A percentile compares a stretch with the other conserved stretches of the same genome.
Conservation (phyloP, 2,888 invertebrate genomes). For the Ligdia adustata region DNA sequence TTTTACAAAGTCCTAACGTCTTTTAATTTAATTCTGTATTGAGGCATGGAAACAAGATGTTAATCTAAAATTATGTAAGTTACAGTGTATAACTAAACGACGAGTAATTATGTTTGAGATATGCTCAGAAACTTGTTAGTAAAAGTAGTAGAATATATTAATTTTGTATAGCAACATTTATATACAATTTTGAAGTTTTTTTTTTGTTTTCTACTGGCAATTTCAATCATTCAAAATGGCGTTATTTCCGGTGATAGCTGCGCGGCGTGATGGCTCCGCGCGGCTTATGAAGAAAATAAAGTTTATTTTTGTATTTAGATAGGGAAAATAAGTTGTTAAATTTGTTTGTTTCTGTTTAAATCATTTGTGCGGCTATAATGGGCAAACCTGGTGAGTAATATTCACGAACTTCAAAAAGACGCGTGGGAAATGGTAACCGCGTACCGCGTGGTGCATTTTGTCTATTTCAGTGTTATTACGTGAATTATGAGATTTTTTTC, state of each 20-base stretch:
- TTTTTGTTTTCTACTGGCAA: slow-evolving; percentile 35
- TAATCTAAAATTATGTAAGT: too few species aligned
- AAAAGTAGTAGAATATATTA: not conserved
- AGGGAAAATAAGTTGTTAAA: slow-evolving; percentile 39
- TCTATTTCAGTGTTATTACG: slow-evolving; percentile 24
- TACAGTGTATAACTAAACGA: too few species aligned
- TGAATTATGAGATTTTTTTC: too few species aligned
- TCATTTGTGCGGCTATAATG: slow-evolving; percentile 49
- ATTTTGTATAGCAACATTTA: not conserved
- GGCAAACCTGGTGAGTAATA: slow-evolving; percentile 72
- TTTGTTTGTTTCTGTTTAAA: slow-evolving; percentile 29
- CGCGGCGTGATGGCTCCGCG: slow-evolving; percentile 63
- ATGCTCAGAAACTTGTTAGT: not conserved
- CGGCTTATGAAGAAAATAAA: slow-evolving; percentile 57
- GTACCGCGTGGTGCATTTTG: slow-evolving; percentile 54
- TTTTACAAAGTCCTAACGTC: too few species aligned
- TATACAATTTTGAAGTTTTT: slow-evolving; percentile 1
- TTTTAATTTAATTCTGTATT: too few species aligned
- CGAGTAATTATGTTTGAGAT: too few species aligned
- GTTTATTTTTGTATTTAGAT: slow-evolving; percentile 67
- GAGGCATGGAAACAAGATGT: too few species aligned
- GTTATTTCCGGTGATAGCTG: slow-evolving; percentile 66
- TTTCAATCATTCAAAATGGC: slow-evolving; percentile 61
- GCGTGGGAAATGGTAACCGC: slow-evolving; percentile 44
- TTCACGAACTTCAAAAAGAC: slow-evolving; percentile 1